These are phyloP conservation scores for Sebastes iracundus DNA, from an alignment of 2,797 vertebrate genomes.

Conservation along the genomic window DNA sequence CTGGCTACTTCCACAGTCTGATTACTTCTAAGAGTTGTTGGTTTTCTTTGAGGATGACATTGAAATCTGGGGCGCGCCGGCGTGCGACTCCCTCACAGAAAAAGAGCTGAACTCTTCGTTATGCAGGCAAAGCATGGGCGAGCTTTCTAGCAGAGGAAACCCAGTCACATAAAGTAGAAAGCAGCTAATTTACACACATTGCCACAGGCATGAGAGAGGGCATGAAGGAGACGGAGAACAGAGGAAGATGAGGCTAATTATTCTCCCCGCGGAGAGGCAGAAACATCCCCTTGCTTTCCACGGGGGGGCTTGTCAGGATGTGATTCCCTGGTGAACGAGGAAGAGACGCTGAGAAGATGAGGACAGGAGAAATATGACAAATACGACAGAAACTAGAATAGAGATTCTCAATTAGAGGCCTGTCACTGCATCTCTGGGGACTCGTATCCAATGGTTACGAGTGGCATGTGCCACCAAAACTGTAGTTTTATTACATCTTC, in stretches of 20 bases:
- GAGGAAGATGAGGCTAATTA: slow-evolving; percentile 65
- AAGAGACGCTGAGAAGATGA: slow-evolving; percentile 11
- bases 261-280: slow-evolving; percentile 33
- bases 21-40: slow-evolving; percentile 9
- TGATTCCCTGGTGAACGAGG: slow-evolving; percentile 32
- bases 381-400: slow-evolving; percentile 6
- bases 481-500: neutral
- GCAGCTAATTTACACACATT: slow-evolving; percentile 47
- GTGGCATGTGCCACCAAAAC: neutral
- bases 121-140: slow-evolving; percentile 1
- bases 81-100: slow-evolving; percentile 9
- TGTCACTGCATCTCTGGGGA: neutral
- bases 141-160: slow-evolving; percentile 23
- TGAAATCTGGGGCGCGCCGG: slow-evolving; percentile 25
- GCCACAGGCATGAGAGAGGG: slow-evolving; percentile 49
- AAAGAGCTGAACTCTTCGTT: slow-evolving; percentile 30
- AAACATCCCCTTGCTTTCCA: slow-evolving; percentile 14
- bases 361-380: neutral
- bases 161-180: neutral
- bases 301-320: slow-evolving; percentile 33
- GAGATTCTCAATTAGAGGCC: slow-evolving; percentile 13
- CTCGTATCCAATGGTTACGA: neutral
- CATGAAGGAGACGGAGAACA: slow-evolving; percentile 4
- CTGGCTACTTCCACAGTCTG: neutral
- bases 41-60: slow-evolving; percentile 52